These are phyloP conservation scores for Gryllus longicercus DNA, from an alignment of 2,888 invertebrate genomes.

Conservation along the genomic window DNA sequence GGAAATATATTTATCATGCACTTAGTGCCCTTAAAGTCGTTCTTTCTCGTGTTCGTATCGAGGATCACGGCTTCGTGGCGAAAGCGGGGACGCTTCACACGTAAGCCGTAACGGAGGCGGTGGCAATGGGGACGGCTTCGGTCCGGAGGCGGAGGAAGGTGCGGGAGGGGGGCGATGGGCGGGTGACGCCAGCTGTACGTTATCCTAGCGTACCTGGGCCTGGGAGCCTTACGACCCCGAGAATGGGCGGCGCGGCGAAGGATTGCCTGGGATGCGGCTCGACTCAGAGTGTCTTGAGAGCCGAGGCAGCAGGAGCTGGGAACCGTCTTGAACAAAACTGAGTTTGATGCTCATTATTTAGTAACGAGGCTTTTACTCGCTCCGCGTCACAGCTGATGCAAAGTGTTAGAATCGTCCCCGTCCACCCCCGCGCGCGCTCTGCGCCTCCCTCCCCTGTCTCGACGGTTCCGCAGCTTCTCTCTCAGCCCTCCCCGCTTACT, in stretches of 20 bases:
- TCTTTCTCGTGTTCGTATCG: no score
- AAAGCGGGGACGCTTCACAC: no score
- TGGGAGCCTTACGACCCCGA: not conserved
- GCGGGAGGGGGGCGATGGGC: no score
- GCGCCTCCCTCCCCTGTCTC: not conserved
- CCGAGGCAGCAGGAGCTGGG: not conserved
- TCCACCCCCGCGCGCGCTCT: not conserved
- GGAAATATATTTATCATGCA: no score
- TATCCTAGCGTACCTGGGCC: not conserved
- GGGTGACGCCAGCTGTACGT: slow-evolving; percentile 4
- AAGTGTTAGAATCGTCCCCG: slow-evolving; percentile 17
- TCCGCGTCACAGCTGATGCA: slow-evolving; percentile 28
- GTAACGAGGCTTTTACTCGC: slow-evolving; percentile 36
- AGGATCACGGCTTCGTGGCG: no score
- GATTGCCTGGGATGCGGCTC: slow-evolving; percentile 20
- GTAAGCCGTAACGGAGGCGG: no score
- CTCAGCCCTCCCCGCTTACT: not conserved
- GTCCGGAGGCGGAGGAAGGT: no score
- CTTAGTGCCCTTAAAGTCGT: no score
- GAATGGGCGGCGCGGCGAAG: slow-evolving; percentile 18
- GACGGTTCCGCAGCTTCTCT: not conserved
- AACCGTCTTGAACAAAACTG: slow-evolving; percentile 27
- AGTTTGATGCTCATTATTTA: slow-evolving; percentile 36
- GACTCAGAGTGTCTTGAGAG: slow-evolving; percentile 24
- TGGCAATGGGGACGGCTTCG: no score